Evolutionary conservation across 2,797 vertebrate genomes (phyloP).

Genomic region (Rhinatrema bivittatum): DNA sequence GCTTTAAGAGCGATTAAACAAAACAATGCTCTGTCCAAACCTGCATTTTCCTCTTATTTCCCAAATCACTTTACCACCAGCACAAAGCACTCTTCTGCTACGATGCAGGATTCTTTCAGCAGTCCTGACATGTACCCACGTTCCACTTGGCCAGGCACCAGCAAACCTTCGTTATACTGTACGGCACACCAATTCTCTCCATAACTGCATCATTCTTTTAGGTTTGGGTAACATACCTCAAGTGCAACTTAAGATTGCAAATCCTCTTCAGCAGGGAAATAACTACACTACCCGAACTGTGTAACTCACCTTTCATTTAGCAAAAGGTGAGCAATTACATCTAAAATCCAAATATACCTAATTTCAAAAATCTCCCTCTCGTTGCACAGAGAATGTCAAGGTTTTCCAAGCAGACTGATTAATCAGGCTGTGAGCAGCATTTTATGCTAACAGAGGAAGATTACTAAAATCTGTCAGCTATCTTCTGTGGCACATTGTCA

Average conservation of each 20-base stretch:
- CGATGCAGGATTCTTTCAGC: slow-evolving; percentile 40
- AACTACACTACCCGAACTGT: no score
- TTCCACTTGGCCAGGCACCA: slow-evolving; percentile 39
- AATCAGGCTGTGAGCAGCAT: no score
- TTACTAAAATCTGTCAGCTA: no score
- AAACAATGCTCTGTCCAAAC: slow-evolving; percentile 35
- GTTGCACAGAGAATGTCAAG: neutral
- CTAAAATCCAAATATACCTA: no score
- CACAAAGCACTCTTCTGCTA: slow-evolving; percentile 33
- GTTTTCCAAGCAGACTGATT: slow-evolving; percentile 3
- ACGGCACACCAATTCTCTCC: slow-evolving; percentile 27
- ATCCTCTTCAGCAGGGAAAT: no score
- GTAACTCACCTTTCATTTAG: no score
- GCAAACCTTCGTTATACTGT: slow-evolving; percentile 29
- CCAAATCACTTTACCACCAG: slow-evolving; percentile 35
- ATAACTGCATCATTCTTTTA: slow-evolving; percentile 28
- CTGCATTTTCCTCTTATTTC: slow-evolving; percentile 27
- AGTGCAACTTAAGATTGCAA: no score
- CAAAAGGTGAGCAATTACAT: no score
- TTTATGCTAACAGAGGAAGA: no score
- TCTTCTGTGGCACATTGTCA: no score
- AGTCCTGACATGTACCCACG: slow-evolving; percentile 33
- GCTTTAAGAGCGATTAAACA: slow-evolving; percentile 35
- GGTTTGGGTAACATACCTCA: slow-evolving; percentile 10
- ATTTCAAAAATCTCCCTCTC: neutral